Evolutionary conservation across 2,797 vertebrate species (phyloP).

Genomic region (Poecilia gillii): DNA sequence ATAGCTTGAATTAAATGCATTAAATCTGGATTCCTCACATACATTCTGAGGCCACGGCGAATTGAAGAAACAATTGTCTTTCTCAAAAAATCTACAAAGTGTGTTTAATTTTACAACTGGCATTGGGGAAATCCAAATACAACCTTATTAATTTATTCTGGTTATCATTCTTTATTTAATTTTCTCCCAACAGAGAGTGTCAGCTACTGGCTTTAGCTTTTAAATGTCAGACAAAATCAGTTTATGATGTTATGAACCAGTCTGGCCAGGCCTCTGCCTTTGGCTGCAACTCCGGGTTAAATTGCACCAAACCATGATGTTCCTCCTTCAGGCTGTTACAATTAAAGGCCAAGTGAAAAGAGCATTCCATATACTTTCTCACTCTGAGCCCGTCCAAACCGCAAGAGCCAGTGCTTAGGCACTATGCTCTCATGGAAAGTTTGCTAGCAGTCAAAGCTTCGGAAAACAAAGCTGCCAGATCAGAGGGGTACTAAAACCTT

Average conservation of each 20-base stretch:
- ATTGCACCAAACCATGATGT: background rate
- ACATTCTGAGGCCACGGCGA: conserved; percentile 10
- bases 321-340: background rate
- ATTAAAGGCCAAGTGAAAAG: background rate
- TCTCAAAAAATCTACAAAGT: background rate
- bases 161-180: background rate
- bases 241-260: background rate
- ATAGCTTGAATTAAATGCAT: background rate
- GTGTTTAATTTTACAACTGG: conserved; percentile 1
- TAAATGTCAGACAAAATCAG: background rate
- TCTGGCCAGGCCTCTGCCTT: background rate
- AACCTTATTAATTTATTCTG: background rate
- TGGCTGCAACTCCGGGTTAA: background rate
- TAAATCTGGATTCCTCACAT: background rate
- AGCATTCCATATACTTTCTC: background rate
- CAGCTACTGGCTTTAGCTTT: background rate
- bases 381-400: background rate
- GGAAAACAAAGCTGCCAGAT: background rate
- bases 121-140: conserved; percentile 2
- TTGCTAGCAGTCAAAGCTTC: background rate
- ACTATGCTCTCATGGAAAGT: background rate
- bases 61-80: conserved; percentile 13
- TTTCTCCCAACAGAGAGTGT: background rate
- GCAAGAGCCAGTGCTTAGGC: background rate
- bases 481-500: background rate